These are phyloP conservation scores for Brassicogethes aeneus DNA, from an alignment of 2,888 invertebrate species.

Conservation along the genomic window DNA sequence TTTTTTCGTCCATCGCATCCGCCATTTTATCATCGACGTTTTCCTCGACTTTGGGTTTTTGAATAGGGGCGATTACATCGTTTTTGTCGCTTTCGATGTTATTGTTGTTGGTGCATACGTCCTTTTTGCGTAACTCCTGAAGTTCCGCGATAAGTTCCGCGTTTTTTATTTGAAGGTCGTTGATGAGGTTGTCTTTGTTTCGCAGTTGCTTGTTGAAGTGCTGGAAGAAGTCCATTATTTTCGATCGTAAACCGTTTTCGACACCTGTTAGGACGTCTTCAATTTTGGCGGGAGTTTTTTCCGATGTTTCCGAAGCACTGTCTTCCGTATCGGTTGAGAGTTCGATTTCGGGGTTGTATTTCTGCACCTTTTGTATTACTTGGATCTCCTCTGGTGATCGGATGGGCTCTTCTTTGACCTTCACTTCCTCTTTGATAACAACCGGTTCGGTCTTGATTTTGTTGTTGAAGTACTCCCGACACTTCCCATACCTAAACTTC, in stretches of 20 bases:
- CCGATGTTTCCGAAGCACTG: slow-evolving; percentile 37
- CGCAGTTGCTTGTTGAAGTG: slow-evolving; percentile 27
- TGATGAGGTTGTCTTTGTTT: slow-evolving; percentile 33
- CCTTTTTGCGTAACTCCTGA: slow-evolving; percentile 13
- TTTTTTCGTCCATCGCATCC: slow-evolving; percentile 6
- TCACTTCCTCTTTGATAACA: slow-evolving; percentile 9
- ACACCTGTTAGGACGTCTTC: slow-evolving; percentile 31
- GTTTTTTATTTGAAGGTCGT: slow-evolving; percentile 29
- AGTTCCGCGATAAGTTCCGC: slow-evolving; percentile 23
- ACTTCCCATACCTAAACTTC: slow-evolving; percentile 31
- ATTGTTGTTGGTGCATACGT: slow-evolving; percentile 15
- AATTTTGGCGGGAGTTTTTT: slow-evolving; percentile 29
- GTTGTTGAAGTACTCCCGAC: slow-evolving; percentile 9
- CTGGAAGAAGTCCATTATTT: background rate
- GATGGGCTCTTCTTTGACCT: slow-evolving; percentile 1
- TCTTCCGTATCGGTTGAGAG: slow-evolving; percentile 67
- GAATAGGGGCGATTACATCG: no score
- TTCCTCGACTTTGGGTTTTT: background rate
- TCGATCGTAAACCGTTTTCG: slow-evolving; percentile 14
- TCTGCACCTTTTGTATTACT: slow-evolving; percentile 21
- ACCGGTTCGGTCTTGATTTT: slow-evolving; percentile 11
- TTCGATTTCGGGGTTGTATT: slow-evolving; percentile 54
- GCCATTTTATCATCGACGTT: background rate
- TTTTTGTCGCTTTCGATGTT: no score
- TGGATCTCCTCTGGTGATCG: background rate